Evolutionary conservation across 2,888 invertebrate species (phyloP), one percentile per base, ranked within the genome.

Genomic region (Lepidocyrtoides sp.): DNA sequence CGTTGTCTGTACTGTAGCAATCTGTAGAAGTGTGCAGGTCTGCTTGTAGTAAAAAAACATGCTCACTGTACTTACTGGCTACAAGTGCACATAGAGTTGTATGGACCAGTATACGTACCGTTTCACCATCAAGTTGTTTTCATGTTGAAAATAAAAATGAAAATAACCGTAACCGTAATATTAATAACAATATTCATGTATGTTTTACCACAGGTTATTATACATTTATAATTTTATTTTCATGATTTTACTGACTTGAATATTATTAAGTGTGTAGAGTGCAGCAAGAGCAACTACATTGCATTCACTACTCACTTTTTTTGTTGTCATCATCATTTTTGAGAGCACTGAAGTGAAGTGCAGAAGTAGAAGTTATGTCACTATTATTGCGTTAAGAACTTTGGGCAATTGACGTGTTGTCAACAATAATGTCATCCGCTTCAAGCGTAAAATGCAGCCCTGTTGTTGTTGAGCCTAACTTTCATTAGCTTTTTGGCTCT

Each of bases 151-250:
- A n/a, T n/a, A 36, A 36, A 29, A 36, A 69, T 36, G 66, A 69
- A 36, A 69, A 36, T 69, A 69, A 69, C 36, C 63, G 63, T 63
- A 63, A 69, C 36, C 36, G 17, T 69, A 69, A 69, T 69, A n/a
- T 32, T 36, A n/a, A 36, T 63, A 51, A 51, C 57, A 2, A 57
- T 20, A 57, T 20, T 29, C n/a, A 36, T 69, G 66, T 36, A 69
- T 69, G 66, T 63, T 63, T 63, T 63, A 63, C 63, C 63, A 69
- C 66, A 69, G 66, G 66, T 69, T 69, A 69, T 69, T 69, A 69
- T 69, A 23, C 32, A 69, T 36, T 63, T 63, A 26, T n/a, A n/a
- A 69, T 69, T 32, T 69, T 69, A 36, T 69, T 36, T 4, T 36
- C 4, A 36, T 17, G 36, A 69, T 69, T 32, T 29, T 36, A n/a